Conservation (phyloP, 2,888 invertebrate species). For the Panorpa germanica region DNA sequence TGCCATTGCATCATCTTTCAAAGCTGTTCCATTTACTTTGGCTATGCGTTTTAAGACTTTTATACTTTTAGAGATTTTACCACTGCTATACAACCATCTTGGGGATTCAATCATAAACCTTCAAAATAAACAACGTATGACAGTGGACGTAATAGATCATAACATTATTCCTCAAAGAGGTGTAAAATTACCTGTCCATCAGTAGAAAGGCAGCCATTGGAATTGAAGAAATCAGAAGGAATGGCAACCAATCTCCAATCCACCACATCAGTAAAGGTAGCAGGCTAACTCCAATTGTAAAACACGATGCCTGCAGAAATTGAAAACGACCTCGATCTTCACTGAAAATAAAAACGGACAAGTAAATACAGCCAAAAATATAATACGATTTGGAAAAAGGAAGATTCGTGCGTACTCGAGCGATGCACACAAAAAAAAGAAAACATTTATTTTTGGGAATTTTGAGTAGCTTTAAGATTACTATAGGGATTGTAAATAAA, state of each 20-base stretch:
- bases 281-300: constrained; percentile 28
- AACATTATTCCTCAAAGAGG: too few species aligned
- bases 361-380: constrained; percentile 6
- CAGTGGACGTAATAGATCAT: too few species aligned
- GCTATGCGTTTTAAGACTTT: constrained; percentile 32
- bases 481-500: too few species aligned
- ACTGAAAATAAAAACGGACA: constrained; percentile 14
- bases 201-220: constrained; percentile 25
- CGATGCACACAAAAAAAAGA: too few species aligned
- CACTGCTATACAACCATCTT: constrained; percentile 37
- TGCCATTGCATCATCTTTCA: constrained; percentile 15
- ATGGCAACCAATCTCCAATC: constrained; percentile 27
- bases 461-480: too few species aligned
- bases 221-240: constrained; percentile 27
- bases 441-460: too few species aligned
- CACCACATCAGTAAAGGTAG: constrained; percentile 31
- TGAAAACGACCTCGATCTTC: constrained; percentile 28
- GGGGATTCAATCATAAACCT: constrained; percentile 44
- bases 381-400: too few species aligned
- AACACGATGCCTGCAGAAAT: constrained; percentile 29
- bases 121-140: constrained; percentile 11
- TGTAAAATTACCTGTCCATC: constrained; percentile 26
- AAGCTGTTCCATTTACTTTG: constrained; percentile 27
- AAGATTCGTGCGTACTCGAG: too few species aligned
- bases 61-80: constrained; percentile 27